Evolutionary conservation across 2,113 vertebrate species (phyloP).

Genomic region (Jacana jacana): DNA sequence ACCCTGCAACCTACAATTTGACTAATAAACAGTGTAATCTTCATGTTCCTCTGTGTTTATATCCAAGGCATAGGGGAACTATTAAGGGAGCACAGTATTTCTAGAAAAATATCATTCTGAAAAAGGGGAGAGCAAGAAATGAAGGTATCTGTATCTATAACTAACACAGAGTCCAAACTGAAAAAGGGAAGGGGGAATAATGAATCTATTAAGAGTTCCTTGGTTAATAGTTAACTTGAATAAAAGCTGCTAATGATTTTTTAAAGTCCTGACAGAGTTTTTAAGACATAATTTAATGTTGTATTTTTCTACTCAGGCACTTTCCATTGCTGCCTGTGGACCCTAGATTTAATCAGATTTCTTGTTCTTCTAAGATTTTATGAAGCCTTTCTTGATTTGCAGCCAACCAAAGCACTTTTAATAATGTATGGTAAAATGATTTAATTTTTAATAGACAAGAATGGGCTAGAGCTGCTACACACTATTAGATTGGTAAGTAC

Average conservation of each 20-base stretch:
- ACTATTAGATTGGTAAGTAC: conserved; percentile 58
- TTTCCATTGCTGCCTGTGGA: conserved; percentile 57
- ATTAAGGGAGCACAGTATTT: neutral
- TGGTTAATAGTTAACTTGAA: conserved; percentile 63
- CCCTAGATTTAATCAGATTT: conserved; percentile 71
- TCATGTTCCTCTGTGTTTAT: neutral
- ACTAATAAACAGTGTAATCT: neutral
- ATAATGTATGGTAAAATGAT: conserved; percentile 77
- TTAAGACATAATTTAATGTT: conserved; percentile 67
- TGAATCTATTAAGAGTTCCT: conserved; percentile 19
- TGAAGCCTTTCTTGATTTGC: conserved; percentile 75
- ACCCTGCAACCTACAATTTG: neutral
- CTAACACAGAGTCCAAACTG: neutral
- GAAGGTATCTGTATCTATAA: neutral
- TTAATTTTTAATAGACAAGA: conserved; percentile 82
- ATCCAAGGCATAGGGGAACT: neutral
- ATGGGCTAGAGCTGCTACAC: conserved; percentile 56
- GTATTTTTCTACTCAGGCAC: conserved; percentile 50
- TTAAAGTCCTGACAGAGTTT: conserved; percentile 66
- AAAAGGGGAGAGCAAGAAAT: neutral
- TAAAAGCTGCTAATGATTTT: conserved; percentile 64
- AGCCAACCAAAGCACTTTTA: conserved; percentile 74
- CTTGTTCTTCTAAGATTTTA: conserved; percentile 63
- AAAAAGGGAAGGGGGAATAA: neutral
- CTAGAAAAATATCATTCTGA: neutral